Percentiles rank a stretch among this genome's conserved stretches.
Evolutionary conservation across 2,888 invertebrate genomes (phyloP).

Genomic region (Bombylius discolor): DNA sequence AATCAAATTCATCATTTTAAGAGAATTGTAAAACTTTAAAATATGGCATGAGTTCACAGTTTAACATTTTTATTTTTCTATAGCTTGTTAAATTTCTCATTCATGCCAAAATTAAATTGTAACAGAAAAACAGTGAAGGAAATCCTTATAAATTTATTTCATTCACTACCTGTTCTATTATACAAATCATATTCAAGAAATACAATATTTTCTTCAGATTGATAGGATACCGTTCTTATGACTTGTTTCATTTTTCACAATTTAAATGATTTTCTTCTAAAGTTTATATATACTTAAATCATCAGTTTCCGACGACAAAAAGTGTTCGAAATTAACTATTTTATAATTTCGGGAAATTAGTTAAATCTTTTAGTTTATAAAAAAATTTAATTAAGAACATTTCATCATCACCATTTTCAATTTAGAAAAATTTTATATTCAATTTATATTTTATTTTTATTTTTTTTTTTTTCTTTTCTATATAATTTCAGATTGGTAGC

Average conservation of each 20-base stretch:
- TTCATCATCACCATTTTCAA: background rate
- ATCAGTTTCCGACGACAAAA: too few species aligned
- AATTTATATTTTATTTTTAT: background rate
- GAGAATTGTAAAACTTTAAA: too few species aligned
- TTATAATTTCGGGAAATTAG: too few species aligned
- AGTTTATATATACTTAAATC: too few species aligned
- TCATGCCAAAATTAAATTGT: constrained; percentile 2
- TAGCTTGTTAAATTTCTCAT: background rate
- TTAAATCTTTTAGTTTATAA: too few species aligned
- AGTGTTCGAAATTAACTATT: too few species aligned
- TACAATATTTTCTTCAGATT: too few species aligned
- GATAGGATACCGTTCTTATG: too few species aligned
- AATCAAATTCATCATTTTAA: too few species aligned
- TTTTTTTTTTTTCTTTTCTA: background rate
- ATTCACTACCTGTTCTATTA: constrained; percentile 6
- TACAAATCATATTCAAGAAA: background rate
- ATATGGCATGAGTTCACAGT: background rate
- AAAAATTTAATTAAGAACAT: too few species aligned
- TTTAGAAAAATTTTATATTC: background rate
- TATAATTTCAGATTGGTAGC: constrained; percentile 53
- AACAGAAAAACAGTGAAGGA: constrained; percentile 5
- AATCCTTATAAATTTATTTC: background rate
- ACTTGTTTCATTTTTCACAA: too few species aligned
- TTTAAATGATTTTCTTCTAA: too few species aligned
- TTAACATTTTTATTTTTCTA: background rate